Evolutionary conservation across 2,888 invertebrate genomes (phyloP).

Genomic region (Globia sparganii): DNA sequence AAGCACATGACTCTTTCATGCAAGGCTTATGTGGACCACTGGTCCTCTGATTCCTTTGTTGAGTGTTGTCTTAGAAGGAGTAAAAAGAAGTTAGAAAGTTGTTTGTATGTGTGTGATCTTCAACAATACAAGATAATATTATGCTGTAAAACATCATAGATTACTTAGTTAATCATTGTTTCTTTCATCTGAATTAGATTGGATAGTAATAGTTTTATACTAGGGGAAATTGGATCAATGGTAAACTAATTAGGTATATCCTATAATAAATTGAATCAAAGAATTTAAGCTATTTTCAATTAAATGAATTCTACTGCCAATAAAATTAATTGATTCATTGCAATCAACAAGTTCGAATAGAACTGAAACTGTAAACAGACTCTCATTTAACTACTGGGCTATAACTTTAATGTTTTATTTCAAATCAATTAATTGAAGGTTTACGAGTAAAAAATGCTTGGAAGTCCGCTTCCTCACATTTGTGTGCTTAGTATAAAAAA

Average conservation of each 20-base stretch:
- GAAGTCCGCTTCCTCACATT: neutral
- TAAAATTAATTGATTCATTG: neutral
- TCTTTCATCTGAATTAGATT: neutral
- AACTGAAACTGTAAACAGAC: slow-evolving; percentile 8
- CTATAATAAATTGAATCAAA: neutral
- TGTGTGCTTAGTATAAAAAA: neutral
- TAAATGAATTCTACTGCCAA: neutral
- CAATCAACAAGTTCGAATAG: slow-evolving; percentile 14
- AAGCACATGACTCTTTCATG: too few relatives aligned
- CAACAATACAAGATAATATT: neutral
- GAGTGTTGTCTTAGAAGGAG: too few relatives aligned
- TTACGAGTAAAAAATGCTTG: neutral
- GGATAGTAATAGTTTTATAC: neutral
- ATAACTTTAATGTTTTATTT: slow-evolving; percentile 13
- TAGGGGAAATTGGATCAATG: too few relatives aligned
- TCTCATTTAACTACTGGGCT: neutral
- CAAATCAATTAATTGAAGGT: slow-evolving; percentile 13
- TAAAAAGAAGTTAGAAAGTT: neutral
- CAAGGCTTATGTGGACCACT: too few relatives aligned
- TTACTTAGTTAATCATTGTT: neutral
- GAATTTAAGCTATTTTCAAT: neutral
- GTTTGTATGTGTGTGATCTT: neutral
- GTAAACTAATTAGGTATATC: neutral
- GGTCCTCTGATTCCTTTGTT: too few relatives aligned
- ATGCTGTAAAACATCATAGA: neutral